phyloP scores from a whole-genome alignment of 2,797 vertebrate species.

The Salmo trutta region DNA sequence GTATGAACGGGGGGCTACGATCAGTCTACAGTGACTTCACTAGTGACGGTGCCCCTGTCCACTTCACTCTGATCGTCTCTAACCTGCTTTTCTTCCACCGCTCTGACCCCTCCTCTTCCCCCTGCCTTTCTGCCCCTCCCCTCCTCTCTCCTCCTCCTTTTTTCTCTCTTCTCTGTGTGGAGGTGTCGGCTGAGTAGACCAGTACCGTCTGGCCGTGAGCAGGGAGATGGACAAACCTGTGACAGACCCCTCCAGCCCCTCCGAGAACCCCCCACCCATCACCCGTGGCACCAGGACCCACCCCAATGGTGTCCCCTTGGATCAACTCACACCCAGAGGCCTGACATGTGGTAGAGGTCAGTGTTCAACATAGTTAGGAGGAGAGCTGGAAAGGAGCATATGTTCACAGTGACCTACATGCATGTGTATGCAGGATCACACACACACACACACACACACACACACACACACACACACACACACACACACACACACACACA shows the following conservation, averaged over 20 bases:
- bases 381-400: slow-evolving; percentile 63
- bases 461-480: background rate
- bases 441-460: slow-evolving; percentile 13
- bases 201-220: background rate
- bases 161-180: background rate
- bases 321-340: slow-evolving; percentile 57
- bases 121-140: background rate
- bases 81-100: slow-evolving; percentile 25
- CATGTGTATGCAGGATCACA: background rate
- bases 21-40: slow-evolving; percentile 12
- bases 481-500: slow-evolving; percentile 1
- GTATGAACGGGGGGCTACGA: background rate
- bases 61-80: slow-evolving; percentile 33
- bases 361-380: background rate
- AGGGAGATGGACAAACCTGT: slow-evolving; percentile 38
- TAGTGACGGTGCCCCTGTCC: slow-evolving; percentile 29
- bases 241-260: slow-evolving; percentile 31
- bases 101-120: background rate
- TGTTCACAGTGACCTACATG: slow-evolving; percentile 61
- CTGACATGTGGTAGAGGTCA: background rate
- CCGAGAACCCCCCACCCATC: slow-evolving; percentile 38
- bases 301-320: slow-evolving; percentile 54
- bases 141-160: background rate
- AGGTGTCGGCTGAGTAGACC: background rate
- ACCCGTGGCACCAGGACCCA: slow-evolving; percentile 20